phyloP scores from a whole-genome alignment of 2,797 vertebrate species.

The Lates japonicus region DNA sequence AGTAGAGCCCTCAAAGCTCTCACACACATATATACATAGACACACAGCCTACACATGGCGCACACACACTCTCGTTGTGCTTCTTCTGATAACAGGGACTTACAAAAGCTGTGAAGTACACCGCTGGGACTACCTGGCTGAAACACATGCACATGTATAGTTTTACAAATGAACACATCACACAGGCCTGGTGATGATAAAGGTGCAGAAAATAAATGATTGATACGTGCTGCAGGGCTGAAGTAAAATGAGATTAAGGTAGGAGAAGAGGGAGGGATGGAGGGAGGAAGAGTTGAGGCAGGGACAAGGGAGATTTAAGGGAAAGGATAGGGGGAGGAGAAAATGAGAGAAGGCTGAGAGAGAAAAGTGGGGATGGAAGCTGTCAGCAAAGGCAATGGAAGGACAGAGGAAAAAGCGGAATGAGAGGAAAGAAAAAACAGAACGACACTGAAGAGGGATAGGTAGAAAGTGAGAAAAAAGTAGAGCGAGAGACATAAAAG shows the following conservation, averaged over 20 bases:
- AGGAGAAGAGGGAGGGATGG: conserved; percentile 31
- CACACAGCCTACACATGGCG: conserved; percentile 50
- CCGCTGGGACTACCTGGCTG: conserved; percentile 11
- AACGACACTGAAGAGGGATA: conserved; percentile 45
- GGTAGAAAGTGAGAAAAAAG: conserved; percentile 60
- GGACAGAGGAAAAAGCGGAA: conserved; percentile 52
- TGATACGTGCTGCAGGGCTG: conserved; percentile 72
- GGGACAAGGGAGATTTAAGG: conserved; percentile 60
- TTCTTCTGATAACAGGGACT: conserved; percentile 45
- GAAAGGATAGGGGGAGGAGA: conserved; percentile 21
- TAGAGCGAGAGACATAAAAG: conserved; percentile 74
- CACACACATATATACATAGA: background rate
- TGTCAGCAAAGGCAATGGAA: conserved; percentile 64
- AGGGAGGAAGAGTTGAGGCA: conserved; percentile 43
- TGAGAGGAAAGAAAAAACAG: conserved; percentile 42
- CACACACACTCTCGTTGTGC: conserved; percentile 50
- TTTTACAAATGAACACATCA: conserved; percentile 26
- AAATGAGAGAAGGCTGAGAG: conserved; percentile 36
- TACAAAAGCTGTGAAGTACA: conserved; percentile 50
- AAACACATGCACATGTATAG: background rate
- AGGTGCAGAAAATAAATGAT: conserved; percentile 81
- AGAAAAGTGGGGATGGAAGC: conserved; percentile 53
- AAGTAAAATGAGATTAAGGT: conserved; percentile 72
- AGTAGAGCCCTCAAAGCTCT: conserved; percentile 55
- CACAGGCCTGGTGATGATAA: conserved; percentile 49